A percentile compares a stretch with the other conserved stretches of the same genome.
phyloP scores from a whole-genome alignment of 2,888 invertebrate species.

The Drosophila tanythrix region DNA sequence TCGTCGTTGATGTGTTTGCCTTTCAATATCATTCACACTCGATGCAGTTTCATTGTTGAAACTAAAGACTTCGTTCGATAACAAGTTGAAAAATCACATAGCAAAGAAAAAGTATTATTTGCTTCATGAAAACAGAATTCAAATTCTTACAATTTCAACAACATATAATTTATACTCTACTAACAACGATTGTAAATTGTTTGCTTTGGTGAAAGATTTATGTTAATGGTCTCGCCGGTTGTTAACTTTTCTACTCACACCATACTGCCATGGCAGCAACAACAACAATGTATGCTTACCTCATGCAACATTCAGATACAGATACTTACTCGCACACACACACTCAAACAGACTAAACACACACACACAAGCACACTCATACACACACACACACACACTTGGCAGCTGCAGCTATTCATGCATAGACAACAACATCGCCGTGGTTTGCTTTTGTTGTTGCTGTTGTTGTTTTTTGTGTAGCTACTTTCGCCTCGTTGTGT shows the following conservation, averaged over 20 bases:
- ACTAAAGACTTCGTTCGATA: not conserved
- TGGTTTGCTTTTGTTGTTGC: slow-evolving; percentile 26
- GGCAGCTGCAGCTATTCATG: slow-evolving; percentile 71
- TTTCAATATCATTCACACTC: slow-evolving; percentile 69
- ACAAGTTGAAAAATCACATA: not conserved
- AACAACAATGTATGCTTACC: slow-evolving; percentile 71
- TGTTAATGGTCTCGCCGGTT: slow-evolving; percentile 37
- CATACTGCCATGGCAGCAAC: slow-evolving; percentile 33
- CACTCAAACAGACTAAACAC: slow-evolving; percentile 25
- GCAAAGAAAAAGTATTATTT: not conserved
- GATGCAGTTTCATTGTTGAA: slow-evolving; percentile 14
- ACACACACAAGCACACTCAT: slow-evolving; percentile 30
- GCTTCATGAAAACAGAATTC: not conserved
- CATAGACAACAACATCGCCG: slow-evolving; percentile 55
- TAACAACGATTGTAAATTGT: not conserved
- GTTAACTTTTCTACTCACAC: slow-evolving; percentile 59
- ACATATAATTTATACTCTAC: not conserved
- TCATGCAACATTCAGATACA: slow-evolving; percentile 73
- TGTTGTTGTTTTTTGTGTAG: slow-evolving; percentile 23
- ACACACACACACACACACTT: slow-evolving; percentile 34
- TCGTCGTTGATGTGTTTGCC: slow-evolving; percentile 68
- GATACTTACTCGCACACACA: slow-evolving; percentile 41
- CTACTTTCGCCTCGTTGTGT: slow-evolving; percentile 63
- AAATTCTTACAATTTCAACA: not conserved
- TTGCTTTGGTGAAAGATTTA: slow-evolving; percentile 37